A percentile compares a stretch with the other conserved stretches of the same genome.
Conservation (phyloP, 2,113 vertebrate genomes). For the Apodemus sylvaticus region DNA sequence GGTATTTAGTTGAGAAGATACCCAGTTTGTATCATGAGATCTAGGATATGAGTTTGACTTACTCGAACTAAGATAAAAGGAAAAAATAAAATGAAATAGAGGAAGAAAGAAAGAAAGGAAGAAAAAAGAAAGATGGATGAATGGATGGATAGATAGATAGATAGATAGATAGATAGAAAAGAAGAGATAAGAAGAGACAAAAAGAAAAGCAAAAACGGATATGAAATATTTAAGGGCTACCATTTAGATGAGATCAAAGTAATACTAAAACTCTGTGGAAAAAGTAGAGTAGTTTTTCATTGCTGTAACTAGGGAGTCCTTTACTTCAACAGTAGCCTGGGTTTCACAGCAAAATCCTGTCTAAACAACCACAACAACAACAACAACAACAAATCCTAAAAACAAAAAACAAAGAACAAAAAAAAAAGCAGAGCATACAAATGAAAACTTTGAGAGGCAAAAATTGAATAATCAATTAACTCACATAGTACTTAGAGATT, state of each 20-base stretch:
- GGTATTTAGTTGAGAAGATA: not conserved
- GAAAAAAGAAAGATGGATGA: not conserved
- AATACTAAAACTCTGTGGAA: not conserved
- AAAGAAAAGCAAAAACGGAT: not conserved
- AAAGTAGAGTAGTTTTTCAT: not conserved
- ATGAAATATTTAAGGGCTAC: not conserved
- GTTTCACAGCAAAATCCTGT: not conserved
- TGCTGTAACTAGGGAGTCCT: not conserved
- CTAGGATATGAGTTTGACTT: not conserved
- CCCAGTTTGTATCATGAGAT: not conserved
- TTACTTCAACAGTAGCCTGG: not conserved
- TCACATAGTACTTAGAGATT: not conserved
- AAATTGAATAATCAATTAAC: not conserved
- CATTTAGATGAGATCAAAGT: constrained; percentile 2
- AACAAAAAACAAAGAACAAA: not conserved
- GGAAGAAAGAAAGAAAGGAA: no score
- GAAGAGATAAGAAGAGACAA: no score
- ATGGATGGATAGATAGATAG: not conserved
- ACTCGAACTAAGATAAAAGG: not conserved
- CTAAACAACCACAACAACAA: no score
- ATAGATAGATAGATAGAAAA: not conserved
- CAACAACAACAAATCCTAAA: not conserved
- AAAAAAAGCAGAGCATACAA: not conserved
- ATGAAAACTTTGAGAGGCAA: not conserved
- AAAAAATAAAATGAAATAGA: not conserved